phyloP scores from a whole-genome alignment of 2,888 invertebrate genomes.

The Heterodera filipjevi region DNA sequence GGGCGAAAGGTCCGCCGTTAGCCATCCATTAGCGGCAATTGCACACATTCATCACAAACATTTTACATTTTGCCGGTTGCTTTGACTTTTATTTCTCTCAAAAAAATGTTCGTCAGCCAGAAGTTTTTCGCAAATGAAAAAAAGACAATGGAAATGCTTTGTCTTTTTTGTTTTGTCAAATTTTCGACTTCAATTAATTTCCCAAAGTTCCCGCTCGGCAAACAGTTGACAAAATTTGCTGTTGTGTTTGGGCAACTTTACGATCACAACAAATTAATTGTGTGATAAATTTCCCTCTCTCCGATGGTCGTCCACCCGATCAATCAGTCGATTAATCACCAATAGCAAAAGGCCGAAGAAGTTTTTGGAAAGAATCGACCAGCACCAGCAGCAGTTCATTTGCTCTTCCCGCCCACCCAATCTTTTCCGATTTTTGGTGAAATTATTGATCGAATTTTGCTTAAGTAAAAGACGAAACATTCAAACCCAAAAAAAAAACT shows the following conservation, averaged over 20 bases:
- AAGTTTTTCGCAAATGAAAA: conserved; percentile 1
- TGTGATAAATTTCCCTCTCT: not conserved
- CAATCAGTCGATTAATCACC: not conserved
- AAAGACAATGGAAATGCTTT: conserved; percentile 5
- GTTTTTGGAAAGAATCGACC: not conserved
- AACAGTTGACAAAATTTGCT: not conserved
- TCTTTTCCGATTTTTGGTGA: not conserved
- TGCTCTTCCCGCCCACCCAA: not conserved
- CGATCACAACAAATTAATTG: not conserved
- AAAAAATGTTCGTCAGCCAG: not conserved
- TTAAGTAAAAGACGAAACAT: too few relatives aligned
- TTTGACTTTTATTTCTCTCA: conserved; percentile 3
- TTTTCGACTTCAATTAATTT: conserved; percentile 8
- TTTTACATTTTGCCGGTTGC: not conserved
- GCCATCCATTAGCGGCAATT: conserved; percentile 7
- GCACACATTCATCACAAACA: not conserved
- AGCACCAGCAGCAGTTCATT: not conserved
- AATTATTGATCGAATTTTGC: not conserved
- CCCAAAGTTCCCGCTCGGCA: not conserved
- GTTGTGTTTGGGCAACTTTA: not conserved
- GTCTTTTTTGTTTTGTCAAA: not conserved
- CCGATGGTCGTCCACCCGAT: not conserved
- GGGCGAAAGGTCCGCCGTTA: not conserved
- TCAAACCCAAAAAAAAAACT: not conserved
- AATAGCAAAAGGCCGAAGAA: not conserved